These are phyloP conservation scores for Drosophila chauvacae DNA, from an alignment of 1,140 invertebrate species.

Conservation along the genomic window DNA sequence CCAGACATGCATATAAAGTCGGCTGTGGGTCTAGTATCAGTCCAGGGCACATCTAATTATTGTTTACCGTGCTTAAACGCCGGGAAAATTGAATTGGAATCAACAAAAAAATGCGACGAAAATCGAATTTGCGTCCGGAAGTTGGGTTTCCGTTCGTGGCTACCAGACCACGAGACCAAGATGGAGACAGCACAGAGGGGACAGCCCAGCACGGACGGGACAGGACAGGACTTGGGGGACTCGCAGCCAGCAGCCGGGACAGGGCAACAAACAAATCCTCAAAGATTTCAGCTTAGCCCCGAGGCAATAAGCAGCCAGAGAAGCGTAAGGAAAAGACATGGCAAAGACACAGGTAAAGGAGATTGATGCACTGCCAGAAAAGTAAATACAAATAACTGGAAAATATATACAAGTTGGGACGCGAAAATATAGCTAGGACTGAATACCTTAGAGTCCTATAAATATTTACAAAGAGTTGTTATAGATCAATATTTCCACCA, in stretches of 20 bases:
- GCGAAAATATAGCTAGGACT: background rate
- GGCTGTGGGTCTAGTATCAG: constrained; percentile 14
- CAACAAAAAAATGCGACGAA: constrained; percentile 72
- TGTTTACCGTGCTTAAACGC: constrained; percentile 78
- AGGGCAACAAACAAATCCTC: constrained; percentile 64
- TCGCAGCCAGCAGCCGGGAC: constrained; percentile 27
- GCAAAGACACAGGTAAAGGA: constrained; percentile 43
- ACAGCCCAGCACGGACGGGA: constrained; percentile 14
- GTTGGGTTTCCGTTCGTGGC: constrained; percentile 48
- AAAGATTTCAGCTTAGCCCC: constrained; percentile 68
- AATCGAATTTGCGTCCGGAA: constrained; percentile 78
- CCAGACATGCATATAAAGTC: constrained; percentile 37
- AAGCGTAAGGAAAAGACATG: constrained; percentile 65
- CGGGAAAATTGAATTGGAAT: constrained; percentile 79
- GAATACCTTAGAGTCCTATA: background rate
- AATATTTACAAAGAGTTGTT: background rate
- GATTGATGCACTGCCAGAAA: constrained; percentile 34
- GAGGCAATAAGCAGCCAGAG: constrained; percentile 66
- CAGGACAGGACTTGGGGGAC: constrained; percentile 36
- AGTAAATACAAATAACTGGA: background rate
- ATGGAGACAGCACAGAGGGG: background rate
- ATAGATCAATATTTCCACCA: background rate
- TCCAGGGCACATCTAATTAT: constrained; percentile 73
- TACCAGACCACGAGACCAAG: constrained; percentile 23
- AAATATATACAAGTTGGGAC: too few species aligned